Conservation (phyloP, 2,888 invertebrate genomes). For the Suillia variegata region DNA sequence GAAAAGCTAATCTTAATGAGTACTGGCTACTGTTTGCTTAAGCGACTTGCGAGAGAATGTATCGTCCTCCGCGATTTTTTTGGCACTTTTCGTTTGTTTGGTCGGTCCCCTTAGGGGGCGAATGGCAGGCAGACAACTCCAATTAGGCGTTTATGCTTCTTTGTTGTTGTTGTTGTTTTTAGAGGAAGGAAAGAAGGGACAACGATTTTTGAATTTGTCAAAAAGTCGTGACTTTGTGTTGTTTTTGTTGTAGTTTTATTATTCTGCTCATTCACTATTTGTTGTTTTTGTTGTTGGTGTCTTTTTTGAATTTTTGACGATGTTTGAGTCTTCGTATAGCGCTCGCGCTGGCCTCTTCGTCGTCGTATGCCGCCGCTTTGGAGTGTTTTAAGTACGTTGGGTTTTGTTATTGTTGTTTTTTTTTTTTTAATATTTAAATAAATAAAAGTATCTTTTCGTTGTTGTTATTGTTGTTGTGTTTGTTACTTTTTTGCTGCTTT, state of each 20-base stretch:
- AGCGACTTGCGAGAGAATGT: not conserved
- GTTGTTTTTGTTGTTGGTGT: not conserved
- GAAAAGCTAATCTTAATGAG: not conserved
- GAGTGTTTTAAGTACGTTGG: not conserved
- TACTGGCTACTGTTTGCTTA: not conserved
- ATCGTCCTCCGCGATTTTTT: not conserved
- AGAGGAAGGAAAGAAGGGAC: too few relatives aligned
- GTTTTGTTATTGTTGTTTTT: not conserved
- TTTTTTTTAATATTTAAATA: not conserved
- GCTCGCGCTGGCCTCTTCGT: not conserved
- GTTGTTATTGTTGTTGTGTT: too few relatives aligned
- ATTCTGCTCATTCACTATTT: not conserved
- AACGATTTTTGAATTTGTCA: slow-evolving; percentile 35
- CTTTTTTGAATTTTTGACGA: not conserved
- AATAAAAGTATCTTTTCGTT: not conserved
- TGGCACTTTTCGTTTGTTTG: not conserved
- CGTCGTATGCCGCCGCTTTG: not conserved
- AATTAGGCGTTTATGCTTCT: not conserved
- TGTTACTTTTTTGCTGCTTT: not conserved
- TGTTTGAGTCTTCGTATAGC: not conserved
- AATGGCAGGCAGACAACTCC: not conserved
- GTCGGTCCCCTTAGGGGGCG: too few relatives aligned
- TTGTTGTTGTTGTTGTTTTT: slow-evolving; percentile 18
- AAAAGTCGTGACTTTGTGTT: slow-evolving; percentile 8
- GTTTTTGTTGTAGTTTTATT: not conserved